Evolutionary conservation across 2,888 invertebrate genomes (phyloP).

Genomic region (Smittia aterrima): DNA sequence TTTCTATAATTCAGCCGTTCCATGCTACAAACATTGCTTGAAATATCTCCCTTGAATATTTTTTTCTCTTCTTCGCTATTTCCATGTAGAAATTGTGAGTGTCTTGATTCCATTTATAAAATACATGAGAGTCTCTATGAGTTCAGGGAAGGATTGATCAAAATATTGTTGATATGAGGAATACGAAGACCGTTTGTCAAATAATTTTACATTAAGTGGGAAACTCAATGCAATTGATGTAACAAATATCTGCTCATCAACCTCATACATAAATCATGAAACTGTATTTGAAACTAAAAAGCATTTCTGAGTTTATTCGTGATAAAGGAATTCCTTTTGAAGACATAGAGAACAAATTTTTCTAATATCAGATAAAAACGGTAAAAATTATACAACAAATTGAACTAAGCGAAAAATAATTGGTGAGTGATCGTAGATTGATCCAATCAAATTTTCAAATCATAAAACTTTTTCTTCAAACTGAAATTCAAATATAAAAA

Average conservation of each 20-base stretch:
- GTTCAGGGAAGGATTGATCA: not conserved
- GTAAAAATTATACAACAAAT: not conserved
- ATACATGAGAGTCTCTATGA: not conserved
- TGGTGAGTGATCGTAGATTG: no score
- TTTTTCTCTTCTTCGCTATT: not conserved
- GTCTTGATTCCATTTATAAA: not conserved
- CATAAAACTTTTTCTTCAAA: no score
- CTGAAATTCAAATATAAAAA: no score
- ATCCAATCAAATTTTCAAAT: no score
- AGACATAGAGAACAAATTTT: not conserved
- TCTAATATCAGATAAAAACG: slow-evolving; percentile 11
- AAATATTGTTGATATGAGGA: no score
- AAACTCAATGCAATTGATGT: no score
- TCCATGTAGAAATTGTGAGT: slow-evolving; percentile 9
- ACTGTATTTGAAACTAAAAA: slow-evolving; percentile 19
- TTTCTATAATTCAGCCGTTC: not conserved
- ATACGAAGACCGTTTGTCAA: no score
- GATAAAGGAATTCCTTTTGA: not conserved
- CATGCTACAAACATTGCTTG: slow-evolving; percentile 13
- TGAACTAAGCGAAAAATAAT: not conserved
- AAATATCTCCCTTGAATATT: not conserved
- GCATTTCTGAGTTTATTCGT: slow-evolving; percentile 15
- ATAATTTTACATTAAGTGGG: no score
- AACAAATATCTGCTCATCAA: no score
- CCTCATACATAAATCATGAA: not conserved